A percentile compares a stretch with the other conserved stretches of the same genome.
These are phyloP conservation scores for Dendrocopos noguchii DNA, from an alignment of 2,113 vertebrate species.

Conservation along the genomic window DNA sequence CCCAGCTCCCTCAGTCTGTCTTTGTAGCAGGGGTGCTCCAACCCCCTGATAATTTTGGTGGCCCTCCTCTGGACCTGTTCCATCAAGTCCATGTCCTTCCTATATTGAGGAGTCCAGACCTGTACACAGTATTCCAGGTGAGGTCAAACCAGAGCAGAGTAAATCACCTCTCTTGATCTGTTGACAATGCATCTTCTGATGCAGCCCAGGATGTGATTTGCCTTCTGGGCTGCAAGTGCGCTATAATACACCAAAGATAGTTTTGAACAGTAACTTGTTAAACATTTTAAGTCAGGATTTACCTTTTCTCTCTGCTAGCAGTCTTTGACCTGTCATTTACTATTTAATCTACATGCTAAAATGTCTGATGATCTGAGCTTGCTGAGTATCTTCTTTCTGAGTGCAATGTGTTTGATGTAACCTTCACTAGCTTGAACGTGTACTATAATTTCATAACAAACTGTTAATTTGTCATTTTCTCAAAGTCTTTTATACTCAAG, in stretches of 20 bases:
- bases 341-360: not conserved
- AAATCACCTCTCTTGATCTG: too few relatives aligned
- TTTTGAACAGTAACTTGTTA: not conserved
- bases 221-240: too few relatives aligned
- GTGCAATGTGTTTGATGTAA: fast-evolving
- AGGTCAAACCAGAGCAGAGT: too few relatives aligned
- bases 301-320: not conserved
- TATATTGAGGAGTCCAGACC: too few relatives aligned
- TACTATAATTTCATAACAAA: not conserved
- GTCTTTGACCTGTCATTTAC: not conserved
- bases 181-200: too few relatives aligned
- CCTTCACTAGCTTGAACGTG: not conserved
- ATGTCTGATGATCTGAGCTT: not conserved
- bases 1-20: too few relatives aligned
- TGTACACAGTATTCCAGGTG: too few relatives aligned
- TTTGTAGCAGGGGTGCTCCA: too few relatives aligned
- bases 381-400: not conserved
- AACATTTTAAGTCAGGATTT: not conserved
- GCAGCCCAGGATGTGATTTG: too few relatives aligned
- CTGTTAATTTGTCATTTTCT: not conserved
- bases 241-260: not conserved
- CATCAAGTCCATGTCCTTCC: too few relatives aligned
- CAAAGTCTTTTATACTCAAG: not conserved
- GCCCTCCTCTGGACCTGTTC: too few relatives aligned
- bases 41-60: too few relatives aligned